Evolutionary conservation across 2,888 invertebrate genomes (phyloP).

Genomic region (Mesochorus sp.): DNA sequence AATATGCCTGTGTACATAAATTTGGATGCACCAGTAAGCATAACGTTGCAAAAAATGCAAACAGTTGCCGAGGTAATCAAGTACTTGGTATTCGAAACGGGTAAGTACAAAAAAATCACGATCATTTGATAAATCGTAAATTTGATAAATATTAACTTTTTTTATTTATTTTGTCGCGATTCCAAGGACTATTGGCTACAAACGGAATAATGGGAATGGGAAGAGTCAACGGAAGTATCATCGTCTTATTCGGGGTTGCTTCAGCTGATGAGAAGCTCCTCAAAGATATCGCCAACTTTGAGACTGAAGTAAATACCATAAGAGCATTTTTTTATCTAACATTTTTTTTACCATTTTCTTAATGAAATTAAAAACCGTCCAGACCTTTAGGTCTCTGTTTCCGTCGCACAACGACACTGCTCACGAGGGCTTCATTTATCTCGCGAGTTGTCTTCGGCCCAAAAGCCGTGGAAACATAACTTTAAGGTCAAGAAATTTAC

Average conservation of each 20-base stretch:
- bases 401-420: slow-evolving; percentile 86
- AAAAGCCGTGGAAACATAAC: slow-evolving; percentile 87
- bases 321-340: neutral
- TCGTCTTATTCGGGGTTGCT: slow-evolving; percentile 87
- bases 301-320: slow-evolving; percentile 82
- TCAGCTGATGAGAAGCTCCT: slow-evolving; percentile 87
- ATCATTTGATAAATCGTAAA: neutral
- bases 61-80: slow-evolving; percentile 83
- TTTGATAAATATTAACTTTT: no score
- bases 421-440: slow-evolving; percentile 88
- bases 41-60: slow-evolving; percentile 85
- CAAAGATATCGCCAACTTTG: slow-evolving; percentile 87
- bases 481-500: slow-evolving; percentile 84
- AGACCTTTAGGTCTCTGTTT: slow-evolving; percentile 87
- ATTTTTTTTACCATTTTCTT: neutral
- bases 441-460: slow-evolving; percentile 88
- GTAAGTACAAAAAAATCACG: slow-evolving; percentile 78
- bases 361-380: no score
- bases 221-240: slow-evolving; percentile 81
- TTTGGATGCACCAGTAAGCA: slow-evolving; percentile 84
- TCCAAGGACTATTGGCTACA: slow-evolving; percentile 84
- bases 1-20: slow-evolving; percentile 88
- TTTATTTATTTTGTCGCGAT: neutral
- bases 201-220: slow-evolving; percentile 87
- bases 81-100: slow-evolving; percentile 84